Evolutionary conservation across 2,888 invertebrate species (phyloP).

Genomic region (Dynastes tityus): DNA sequence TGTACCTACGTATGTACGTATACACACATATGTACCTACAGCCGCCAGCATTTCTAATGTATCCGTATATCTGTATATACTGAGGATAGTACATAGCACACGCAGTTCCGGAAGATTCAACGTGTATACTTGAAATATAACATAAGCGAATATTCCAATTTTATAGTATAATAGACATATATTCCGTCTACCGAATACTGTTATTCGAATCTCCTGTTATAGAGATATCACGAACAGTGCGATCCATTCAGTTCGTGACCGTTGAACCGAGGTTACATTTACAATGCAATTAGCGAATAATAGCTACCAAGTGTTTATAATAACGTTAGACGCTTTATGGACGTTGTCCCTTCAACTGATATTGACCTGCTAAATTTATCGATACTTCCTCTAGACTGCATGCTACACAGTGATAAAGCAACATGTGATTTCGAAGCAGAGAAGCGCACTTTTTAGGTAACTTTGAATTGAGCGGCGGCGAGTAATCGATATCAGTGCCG

Average conservation of each 20-base stretch:
- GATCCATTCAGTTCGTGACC: conserved; percentile 58
- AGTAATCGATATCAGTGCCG: too few relatives aligned
- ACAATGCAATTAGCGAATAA: conserved; percentile 62
- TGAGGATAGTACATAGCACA: background rate
- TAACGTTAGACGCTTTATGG: background rate
- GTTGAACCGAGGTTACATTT: conserved; percentile 59
- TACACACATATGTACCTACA: background rate
- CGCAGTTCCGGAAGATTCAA: conserved; percentile 4
- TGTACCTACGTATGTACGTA: background rate
- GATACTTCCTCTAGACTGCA: background rate
- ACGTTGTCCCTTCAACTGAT: background rate
- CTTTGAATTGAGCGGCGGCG: too few relatives aligned
- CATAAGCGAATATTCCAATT: conserved; percentile 18
- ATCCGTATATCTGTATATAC: background rate
- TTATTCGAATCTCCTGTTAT: conserved; percentile 39
- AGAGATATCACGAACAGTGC: conserved; percentile 47
- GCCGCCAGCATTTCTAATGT: background rate
- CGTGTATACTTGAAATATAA: background rate
- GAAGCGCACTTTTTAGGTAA: too few relatives aligned
- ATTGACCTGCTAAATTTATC: background rate
- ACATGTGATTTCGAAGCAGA: too few relatives aligned
- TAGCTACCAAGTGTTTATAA: conserved; percentile 57
- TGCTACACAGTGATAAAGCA: too few relatives aligned
- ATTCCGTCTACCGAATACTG: conserved; percentile 30
- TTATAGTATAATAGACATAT: conserved; percentile 1